These are phyloP conservation scores for Drosophila niveifrons DNA, from an alignment of 2,888 invertebrate species.

Conservation along the genomic window DNA sequence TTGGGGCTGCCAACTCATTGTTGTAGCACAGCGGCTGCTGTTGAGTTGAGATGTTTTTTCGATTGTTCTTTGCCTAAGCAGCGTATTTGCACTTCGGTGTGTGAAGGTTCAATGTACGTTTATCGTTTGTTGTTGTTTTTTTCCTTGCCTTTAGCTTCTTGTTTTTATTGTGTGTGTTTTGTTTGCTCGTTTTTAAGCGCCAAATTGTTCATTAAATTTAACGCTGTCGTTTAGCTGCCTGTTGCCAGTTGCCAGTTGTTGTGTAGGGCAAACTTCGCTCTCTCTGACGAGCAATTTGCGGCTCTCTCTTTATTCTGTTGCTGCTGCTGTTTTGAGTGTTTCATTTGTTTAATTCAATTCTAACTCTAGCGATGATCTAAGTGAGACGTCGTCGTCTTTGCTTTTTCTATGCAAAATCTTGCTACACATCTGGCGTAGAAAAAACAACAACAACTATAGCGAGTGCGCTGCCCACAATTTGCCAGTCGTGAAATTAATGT, in stretches of 20 bases:
- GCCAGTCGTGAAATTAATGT: conserved; percentile 66
- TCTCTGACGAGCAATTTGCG: background rate
- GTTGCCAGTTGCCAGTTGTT: conserved; percentile 31
- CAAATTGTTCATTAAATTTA: conserved; percentile 57
- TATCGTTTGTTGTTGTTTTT: conserved; percentile 11
- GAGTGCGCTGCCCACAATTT: conserved; percentile 50
- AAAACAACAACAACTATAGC: conserved; percentile 22
- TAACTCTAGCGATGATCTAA: conserved; percentile 84
- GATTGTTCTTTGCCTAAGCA: background rate
- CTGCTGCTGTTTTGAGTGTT: conserved; percentile 40
- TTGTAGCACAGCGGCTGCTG: too few relatives aligned
- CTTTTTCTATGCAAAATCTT: conserved; percentile 22
- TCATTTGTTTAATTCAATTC: conserved; percentile 77
- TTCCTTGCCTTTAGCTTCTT: background rate
- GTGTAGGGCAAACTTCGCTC: conserved; percentile 37
- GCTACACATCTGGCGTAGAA: conserved; percentile 72
- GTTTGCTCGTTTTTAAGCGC: conserved; percentile 59
- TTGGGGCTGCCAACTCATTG: too few relatives aligned
- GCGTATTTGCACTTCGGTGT: conserved; percentile 32
- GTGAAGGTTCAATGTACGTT: background rate
- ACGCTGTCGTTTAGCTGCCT: conserved; percentile 35
- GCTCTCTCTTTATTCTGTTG: background rate
- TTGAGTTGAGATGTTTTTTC: too few relatives aligned
- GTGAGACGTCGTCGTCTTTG: conserved; percentile 68
- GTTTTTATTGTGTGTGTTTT: conserved; percentile 45